phyloP scores from a whole-genome alignment of 2,113 vertebrate species.

The Ophthalmolycus amberensis region DNA sequence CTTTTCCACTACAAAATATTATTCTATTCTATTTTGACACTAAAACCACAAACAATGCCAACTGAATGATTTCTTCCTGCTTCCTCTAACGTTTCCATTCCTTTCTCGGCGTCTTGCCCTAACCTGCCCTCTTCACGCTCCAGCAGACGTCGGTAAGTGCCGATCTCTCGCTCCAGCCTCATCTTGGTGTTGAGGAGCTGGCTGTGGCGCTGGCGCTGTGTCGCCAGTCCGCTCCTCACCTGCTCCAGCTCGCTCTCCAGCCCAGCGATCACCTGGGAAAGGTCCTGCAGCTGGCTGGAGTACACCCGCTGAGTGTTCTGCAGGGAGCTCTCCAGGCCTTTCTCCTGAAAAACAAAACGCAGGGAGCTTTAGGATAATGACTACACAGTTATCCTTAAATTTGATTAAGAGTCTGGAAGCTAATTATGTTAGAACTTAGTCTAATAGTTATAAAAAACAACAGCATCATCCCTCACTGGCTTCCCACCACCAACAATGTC shows the following conservation, averaged over 20 bases:
- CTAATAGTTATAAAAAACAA: neutral
- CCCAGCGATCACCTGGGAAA: conserved; percentile 87
- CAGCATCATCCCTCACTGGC: neutral
- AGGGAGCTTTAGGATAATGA: neutral
- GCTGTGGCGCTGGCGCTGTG: conserved; percentile 90
- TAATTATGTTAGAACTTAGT: neutral
- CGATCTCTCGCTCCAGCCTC: conserved; percentile 95
- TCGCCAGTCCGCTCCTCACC: conserved; percentile 87
- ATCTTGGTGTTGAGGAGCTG: conserved; percentile 95
- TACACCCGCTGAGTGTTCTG: conserved; percentile 89
- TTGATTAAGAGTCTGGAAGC: neutral
- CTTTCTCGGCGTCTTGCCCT: conserved; percentile 5
- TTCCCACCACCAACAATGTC: neutral
- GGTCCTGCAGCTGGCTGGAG: conserved; percentile 88
- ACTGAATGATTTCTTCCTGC: neutral
- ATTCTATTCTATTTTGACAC: neutral
- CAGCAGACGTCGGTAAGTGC: conserved; percentile 91
- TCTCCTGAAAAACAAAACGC: conserved; percentile 83
- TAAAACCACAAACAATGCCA: conserved; percentile 8
- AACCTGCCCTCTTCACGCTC: conserved; percentile 96
- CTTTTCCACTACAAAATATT: neutral
- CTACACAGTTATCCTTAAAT: neutral
- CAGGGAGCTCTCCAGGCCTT: conserved; percentile 90
- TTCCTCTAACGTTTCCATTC: neutral
- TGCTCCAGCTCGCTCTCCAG: conserved; percentile 91